phyloP scores from a whole-genome alignment of 2,888 invertebrate species.

The Agonopterix heracliana region DNA sequence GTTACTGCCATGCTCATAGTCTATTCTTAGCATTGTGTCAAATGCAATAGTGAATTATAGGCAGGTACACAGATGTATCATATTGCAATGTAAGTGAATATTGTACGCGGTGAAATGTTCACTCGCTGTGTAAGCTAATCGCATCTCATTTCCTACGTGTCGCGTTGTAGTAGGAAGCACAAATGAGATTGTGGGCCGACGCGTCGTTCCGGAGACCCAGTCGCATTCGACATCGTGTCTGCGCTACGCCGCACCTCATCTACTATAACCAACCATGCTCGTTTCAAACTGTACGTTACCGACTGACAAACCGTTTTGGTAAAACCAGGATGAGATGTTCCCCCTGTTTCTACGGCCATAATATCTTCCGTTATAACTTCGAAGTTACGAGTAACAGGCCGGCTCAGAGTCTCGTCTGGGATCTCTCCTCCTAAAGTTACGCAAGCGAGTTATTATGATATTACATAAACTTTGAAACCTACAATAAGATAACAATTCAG shows the following conservation, averaged over 20 bases:
- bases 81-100: too few relatives aligned
- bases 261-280: neutral
- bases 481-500: conserved; percentile 9
- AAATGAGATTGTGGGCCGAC: conserved; percentile 61
- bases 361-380: too few relatives aligned
- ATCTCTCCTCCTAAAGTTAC: neutral
- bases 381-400: too few relatives aligned
- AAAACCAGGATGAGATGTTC: conserved; percentile 1
- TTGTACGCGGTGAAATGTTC: conserved; percentile 16
- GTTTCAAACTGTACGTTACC: neutral
- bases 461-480: conserved; percentile 2
- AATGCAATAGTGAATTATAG: too few relatives aligned
- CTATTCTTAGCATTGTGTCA: too few relatives aligned
- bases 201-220: conserved; percentile 49
- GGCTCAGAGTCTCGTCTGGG: too few relatives aligned
- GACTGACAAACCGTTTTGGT: neutral
- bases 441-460: conserved; percentile 1
- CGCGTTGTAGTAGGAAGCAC: conserved; percentile 53
- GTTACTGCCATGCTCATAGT: too few relatives aligned
- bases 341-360: too few relatives aligned
- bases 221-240: conserved; percentile 37
- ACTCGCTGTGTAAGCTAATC: conserved; percentile 43
- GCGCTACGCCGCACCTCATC: conserved; percentile 9
- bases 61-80: too few relatives aligned
- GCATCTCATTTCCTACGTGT: conserved; percentile 63